Evolutionary conservation across 2,888 invertebrate species (phyloP).

Genomic region (Mythimna vitellina): DNA sequence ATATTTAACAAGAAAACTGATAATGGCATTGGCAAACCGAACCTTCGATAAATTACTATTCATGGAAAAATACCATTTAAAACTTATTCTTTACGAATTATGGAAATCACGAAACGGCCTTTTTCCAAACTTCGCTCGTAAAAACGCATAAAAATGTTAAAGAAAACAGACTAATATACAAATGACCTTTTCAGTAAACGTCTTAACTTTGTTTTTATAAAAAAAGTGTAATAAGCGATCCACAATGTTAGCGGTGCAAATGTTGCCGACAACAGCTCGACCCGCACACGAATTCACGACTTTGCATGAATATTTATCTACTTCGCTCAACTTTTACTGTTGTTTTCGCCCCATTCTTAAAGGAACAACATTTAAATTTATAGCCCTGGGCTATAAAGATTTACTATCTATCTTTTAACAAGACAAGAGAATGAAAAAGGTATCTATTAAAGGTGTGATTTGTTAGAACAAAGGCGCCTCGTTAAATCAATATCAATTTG

Average conservation of each 20-base stretch:
- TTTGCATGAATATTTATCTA: slow-evolving; percentile 68
- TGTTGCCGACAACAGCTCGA: slow-evolving; percentile 11
- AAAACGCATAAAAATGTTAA: neutral
- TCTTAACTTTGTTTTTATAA: slow-evolving; percentile 15
- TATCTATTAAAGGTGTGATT: slow-evolving; percentile 5
- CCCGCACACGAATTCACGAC: slow-evolving; percentile 44
- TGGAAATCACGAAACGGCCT: slow-evolving; percentile 2
- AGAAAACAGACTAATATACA: slow-evolving; percentile 8
- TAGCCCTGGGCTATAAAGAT: slow-evolving; percentile 45
- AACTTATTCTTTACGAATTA: slow-evolving; percentile 7
- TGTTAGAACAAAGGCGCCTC: neutral
- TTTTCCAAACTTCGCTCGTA: neutral
- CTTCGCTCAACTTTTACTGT: slow-evolving; percentile 51
- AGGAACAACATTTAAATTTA: slow-evolving; percentile 60
- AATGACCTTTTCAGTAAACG: slow-evolving; percentile 27
- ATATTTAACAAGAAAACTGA: neutral
- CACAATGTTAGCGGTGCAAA: slow-evolving; percentile 23
- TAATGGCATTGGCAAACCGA: neutral
- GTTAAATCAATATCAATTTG: neutral
- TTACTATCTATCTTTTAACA: slow-evolving; percentile 28
- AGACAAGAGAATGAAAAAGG: neutral
- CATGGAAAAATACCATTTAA: slow-evolving; percentile 5
- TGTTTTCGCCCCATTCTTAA: slow-evolving; percentile 48
- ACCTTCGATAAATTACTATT: slow-evolving; percentile 8
- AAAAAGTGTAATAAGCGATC: slow-evolving; percentile 10